Evolutionary conservation across 1,140 invertebrate species (phyloP), one percentile per base, ranked within the genome.

Genomic region (Drosophila tristis): DNA sequence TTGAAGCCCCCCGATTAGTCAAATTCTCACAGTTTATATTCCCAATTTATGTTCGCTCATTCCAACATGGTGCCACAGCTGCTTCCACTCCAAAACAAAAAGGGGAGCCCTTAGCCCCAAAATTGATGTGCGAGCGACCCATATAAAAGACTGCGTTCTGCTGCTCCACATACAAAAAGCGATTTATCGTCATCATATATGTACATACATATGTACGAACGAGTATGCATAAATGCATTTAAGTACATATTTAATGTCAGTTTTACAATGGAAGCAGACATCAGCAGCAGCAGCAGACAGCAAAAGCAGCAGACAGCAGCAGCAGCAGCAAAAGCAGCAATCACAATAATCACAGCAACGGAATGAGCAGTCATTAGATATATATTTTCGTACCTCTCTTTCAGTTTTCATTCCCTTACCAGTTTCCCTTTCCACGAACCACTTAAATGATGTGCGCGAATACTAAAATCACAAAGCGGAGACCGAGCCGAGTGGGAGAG

Each of bases 361-460:
- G 80, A 86, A 86, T 87, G 82, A 86, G 74, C 82, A 82, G 71
- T 86, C 82, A 82, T 86, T 86, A 86, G 64, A 81, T 66, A 70
- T 20, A 31, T 31, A 53, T 44, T 20, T 57, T 15, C 50, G 43
- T 51, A 11, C 44, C 58, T 6, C n/a, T 49, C 51, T 26, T 45
- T 29, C 48, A 49, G 35, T 60, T 61, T 48, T 29, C 56, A 74
- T 47, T 66, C 53, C 62, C 72, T 31, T 44, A 35, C 20, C 58
- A 23, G 26, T 26, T 51, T 51, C 49, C 51, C 74, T 64, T 84
- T 84, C 80, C 66, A 72, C 72, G 75, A 86, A 80, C 53, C 72
- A 67, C 35, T 80, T 67, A 74, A 85, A 80, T 54, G 76, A 67
- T 81, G 70, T 74, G 79, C 74, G 74, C 66, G 65, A 85, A 86